Evolutionary conservation across 92 coral and sea anemone genomes (phyloP).

Genomic region (Porites divaricata): DNA sequence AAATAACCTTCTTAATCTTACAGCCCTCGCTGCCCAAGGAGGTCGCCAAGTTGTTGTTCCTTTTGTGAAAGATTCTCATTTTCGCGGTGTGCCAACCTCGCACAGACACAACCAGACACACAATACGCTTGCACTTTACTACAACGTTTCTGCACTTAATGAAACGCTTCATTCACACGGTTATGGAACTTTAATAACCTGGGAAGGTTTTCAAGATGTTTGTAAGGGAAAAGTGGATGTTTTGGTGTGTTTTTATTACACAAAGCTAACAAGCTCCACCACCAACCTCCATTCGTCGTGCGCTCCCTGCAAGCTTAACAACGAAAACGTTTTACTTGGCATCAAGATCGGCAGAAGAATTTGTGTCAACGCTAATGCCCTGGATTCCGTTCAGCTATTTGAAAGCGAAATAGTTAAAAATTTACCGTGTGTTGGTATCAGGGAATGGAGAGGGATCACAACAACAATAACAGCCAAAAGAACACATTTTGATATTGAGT

Average conservation of each 20-base stretch:
- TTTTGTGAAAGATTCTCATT: conserved; percentile 81
- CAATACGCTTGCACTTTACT: conserved; percentile 75
- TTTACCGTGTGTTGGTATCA: conserved; percentile 3
- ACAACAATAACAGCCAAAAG: neutral
- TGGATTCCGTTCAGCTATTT: neutral
- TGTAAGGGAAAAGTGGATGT: conserved; percentile 77
- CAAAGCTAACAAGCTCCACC: neutral
- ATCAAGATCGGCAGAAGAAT: neutral
- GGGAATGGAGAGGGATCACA: neutral
- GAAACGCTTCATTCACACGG: conserved; percentile 65
- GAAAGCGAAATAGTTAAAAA: neutral
- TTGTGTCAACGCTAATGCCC: neutral
- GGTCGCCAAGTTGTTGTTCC: conserved; percentile 85
- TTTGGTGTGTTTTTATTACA: conserved; percentile 14
- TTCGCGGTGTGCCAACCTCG: conserved; percentile 27
- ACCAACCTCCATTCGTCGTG: neutral
- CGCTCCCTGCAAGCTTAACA: neutral
- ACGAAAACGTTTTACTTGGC: neutral
- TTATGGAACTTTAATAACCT: conserved; percentile 68
- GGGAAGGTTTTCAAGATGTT: conserved; percentile 73
- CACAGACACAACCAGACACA: conserved; percentile 6
- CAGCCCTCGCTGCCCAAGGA: conserved; percentile 85
- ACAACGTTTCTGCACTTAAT: conserved; percentile 61
- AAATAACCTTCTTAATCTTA: conserved; percentile 75
- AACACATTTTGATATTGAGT: neutral